Percentiles rank a stretch among this genome's conserved stretches.
These are phyloP conservation scores for Tuberolachnus salignus DNA, from an alignment of 2,888 invertebrate genomes.

Conservation along the genomic window DNA sequence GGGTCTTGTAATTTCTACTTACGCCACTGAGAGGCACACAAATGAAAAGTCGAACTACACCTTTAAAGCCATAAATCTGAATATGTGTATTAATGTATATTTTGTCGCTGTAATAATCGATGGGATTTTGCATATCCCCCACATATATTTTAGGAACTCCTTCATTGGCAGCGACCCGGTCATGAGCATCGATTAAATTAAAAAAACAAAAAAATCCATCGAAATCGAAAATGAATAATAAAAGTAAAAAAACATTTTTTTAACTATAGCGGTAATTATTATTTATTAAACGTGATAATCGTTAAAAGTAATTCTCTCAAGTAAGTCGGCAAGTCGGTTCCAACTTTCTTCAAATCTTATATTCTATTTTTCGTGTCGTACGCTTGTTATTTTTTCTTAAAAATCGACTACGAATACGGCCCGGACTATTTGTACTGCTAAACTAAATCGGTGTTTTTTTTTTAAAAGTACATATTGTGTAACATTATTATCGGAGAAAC, in stretches of 20 bases:
- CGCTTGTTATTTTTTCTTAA: slow-evolving; percentile 14
- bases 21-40: no score
- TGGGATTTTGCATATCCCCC: slow-evolving; percentile 23
- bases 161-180: background rate
- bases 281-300: background rate
- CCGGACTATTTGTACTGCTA: background rate
- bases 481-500: no score
- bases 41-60: no score
- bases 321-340: background rate
- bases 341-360: background rate
- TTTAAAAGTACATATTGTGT: no score
- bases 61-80: slow-evolving; percentile 2
- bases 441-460: no score
- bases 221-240: background rate
- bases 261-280: background rate
- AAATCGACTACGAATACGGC: slow-evolving; percentile 10
- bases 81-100: slow-evolving; percentile 14
- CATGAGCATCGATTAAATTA: slow-evolving; percentile 20
- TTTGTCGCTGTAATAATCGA: slow-evolving; percentile 14
- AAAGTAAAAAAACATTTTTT: slow-evolving; percentile 11
- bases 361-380: background rate
- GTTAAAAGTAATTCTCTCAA: slow-evolving; percentile 19
- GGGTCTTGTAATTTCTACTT: no score
- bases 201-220: background rate
- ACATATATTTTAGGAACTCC: slow-evolving; percentile 15